Evolutionary conservation across 2,888 invertebrate genomes (phyloP).

Genomic region (Cylloceria caligata): DNA sequence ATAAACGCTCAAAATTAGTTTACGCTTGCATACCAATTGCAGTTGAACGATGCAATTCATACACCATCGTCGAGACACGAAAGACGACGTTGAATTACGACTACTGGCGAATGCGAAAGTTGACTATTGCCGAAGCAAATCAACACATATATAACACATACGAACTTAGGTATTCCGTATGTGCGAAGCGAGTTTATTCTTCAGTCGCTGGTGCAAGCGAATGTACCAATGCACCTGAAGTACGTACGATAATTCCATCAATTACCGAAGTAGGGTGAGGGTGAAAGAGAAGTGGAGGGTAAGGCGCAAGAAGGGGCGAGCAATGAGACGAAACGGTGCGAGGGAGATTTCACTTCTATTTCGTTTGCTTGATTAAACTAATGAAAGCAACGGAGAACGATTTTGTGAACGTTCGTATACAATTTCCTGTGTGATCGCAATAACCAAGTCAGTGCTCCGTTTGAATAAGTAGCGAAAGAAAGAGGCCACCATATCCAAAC

Average conservation of each 20-base stretch:
- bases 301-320: constrained; percentile 40
- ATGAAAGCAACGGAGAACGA: constrained; percentile 62
- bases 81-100: constrained; percentile 16
- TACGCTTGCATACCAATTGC: constrained; percentile 33
- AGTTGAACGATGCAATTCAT: constrained; percentile 43
- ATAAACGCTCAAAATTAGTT: constrained; percentile 1
- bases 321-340: constrained; percentile 18
- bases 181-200: constrained; percentile 51
- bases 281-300: constrained; percentile 38
- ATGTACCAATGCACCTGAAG: constrained; percentile 72
- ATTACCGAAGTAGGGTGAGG: constrained; percentile 68
- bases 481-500: constrained; percentile 28
- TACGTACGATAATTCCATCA: constrained; percentile 74
- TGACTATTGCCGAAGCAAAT: constrained; percentile 16
- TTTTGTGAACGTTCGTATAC: constrained; percentile 52
- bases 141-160: constrained; percentile 7
- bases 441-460: background rate
- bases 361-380: constrained; percentile 73
- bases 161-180: constrained; percentile 39
- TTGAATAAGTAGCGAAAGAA: constrained; percentile 2
- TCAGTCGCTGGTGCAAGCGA: constrained; percentile 43
- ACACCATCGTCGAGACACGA: constrained; percentile 35
- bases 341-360: constrained; percentile 74
- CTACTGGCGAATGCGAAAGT: constrained; percentile 43
- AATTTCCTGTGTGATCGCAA: constrained; percentile 48